Evolutionary conservation across 2,113 vertebrate genomes (phyloP), one percentile per base, ranked within the genome.

Genomic region (Callipepla californica): DNA sequence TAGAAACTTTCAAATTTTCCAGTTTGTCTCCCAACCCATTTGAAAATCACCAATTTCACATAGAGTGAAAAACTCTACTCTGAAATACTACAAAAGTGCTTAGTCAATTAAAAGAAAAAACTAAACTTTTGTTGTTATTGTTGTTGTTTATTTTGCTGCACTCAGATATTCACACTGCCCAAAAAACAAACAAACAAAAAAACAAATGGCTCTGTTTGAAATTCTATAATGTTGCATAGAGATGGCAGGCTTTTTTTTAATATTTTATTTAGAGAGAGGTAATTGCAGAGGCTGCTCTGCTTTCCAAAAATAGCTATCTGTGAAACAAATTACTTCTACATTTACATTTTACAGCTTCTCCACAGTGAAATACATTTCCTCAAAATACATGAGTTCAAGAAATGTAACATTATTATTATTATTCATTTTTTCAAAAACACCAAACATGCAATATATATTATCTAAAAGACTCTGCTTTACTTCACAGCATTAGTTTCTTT

Each of bases 261-360:
- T 4, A 59, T 76, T 90, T 83, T 80, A 82, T 82, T 83, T 94
- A n/a, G 63, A 79, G 45, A 76, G 14, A 85, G 85, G 12, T 32
- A 86, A 79, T 67, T 83, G 70, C 55, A 81, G 21, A 85, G 48
- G 57, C 13, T 89, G 58, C 32, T 85, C 22, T 85, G 63, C 26
- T 86, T 92, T 94, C 69, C 30, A 77, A 89, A 96, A 94, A 90
- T 63, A 95, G 72, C 23, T 57, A 81, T 25, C 22, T 74, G 62
- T 13, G 76, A 93, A 91, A 84, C 76, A 86, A 93, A 87, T 85
- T 79, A 80, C 87, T 84, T 93, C 79, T 57, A 44, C 44, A 84
- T 86, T 94, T 95, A 59, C 40, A 88, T 83, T 76, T 87, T 74
- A 76, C 44, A 79, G 23, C 5, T 36, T 78, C 20, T 84, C 76